Conservation (phyloP, 2,797 vertebrate genomes). For the Myiotriccus ornatus region DNA sequence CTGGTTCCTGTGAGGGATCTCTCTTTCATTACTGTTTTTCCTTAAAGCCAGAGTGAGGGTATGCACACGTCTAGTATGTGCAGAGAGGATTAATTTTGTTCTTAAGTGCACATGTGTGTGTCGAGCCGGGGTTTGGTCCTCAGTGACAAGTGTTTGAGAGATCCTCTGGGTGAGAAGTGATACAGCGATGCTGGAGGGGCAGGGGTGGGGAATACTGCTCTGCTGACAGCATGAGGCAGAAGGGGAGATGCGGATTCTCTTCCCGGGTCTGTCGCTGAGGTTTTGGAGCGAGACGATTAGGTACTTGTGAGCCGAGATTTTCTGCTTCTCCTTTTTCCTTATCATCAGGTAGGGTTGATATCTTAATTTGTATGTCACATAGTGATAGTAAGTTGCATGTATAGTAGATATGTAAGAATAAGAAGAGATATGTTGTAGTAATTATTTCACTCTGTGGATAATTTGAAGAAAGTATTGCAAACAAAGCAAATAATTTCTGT, state of each 20-base stretch:
- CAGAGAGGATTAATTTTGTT: background rate
- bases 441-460: background rate
- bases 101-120: fast-evolving
- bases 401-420: background rate
- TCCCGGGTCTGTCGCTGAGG: background rate
- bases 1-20: background rate
- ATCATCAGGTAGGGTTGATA: background rate
- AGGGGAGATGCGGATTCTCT: background rate
- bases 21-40: background rate
- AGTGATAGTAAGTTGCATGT: background rate
- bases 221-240: background rate
- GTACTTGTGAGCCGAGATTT: background rate
- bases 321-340: background rate
- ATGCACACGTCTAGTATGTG: background rate
- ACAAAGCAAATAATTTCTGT: background rate
- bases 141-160: background rate
- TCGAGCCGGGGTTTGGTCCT: fast-evolving
- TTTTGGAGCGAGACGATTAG: fast-evolving
- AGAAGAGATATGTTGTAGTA: background rate
- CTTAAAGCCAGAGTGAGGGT: background rate
- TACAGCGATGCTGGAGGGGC: background rate
- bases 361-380: background rate
- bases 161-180: background rate
- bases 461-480: background rate
- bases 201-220: background rate